phyloP scores from a whole-genome alignment of 1,140 invertebrate species.

The Papilio xuthus region DNA sequence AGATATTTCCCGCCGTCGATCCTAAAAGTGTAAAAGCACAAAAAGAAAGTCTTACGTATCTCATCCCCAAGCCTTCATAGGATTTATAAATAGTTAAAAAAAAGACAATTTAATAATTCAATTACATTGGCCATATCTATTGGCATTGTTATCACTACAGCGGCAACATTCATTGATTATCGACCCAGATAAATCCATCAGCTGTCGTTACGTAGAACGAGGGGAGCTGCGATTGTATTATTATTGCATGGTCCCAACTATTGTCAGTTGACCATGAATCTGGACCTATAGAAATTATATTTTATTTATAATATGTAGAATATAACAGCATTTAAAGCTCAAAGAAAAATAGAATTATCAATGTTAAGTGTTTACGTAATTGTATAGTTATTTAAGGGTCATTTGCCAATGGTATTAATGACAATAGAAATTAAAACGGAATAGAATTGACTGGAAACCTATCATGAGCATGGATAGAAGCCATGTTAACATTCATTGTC shows the following conservation, averaged over 20 bases:
- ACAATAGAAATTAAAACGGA: constrained; percentile 29
- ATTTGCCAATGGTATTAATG: constrained; percentile 22
- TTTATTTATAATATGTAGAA: constrained; percentile 1
- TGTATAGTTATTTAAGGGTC: constrained; percentile 10
- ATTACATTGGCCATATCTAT: constrained; percentile 42
- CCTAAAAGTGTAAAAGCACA: too few species aligned
- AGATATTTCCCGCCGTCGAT: too few species aligned
- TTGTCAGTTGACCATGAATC: constrained; percentile 51
- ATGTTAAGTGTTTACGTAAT: constrained; percentile 16
- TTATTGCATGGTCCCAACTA: constrained; percentile 49
- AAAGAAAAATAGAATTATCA: neutral
- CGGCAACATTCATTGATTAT: constrained; percentile 58
- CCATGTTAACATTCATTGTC: neutral
- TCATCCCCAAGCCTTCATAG: neutral
- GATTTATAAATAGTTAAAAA: neutral
- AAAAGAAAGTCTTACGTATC: too few species aligned
- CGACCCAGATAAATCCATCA: constrained; percentile 62
- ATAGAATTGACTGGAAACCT: constrained; percentile 25
- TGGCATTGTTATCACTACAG: constrained; percentile 57
- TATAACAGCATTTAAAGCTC: neutral
- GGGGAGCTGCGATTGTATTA: constrained; percentile 44
- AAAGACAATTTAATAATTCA: constrained; percentile 14
- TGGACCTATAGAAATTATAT: neutral
- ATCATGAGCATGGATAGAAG: neutral
- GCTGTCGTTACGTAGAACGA: constrained; percentile 49